Evolutionary conservation across 2,797 vertebrate genomes (phyloP).

Genomic region (Mus caroli): DNA sequence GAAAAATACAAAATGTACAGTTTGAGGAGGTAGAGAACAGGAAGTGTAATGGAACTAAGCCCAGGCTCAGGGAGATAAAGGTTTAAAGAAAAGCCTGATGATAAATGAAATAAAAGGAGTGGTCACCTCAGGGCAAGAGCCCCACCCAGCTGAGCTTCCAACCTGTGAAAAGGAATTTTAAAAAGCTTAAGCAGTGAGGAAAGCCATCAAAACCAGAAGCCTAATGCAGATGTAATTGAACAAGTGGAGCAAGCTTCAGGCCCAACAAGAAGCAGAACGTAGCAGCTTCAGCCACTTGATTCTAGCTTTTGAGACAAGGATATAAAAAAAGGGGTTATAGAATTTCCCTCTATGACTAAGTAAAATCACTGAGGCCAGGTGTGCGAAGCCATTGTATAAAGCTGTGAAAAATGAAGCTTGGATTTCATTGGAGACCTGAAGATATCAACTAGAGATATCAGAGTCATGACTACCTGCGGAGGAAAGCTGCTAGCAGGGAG

Average conservation of each 20-base stretch:
- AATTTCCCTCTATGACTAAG: background rate
- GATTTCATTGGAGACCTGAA: background rate
- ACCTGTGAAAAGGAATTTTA: background rate
- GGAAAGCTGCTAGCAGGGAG: background rate
- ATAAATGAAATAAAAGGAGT: background rate
- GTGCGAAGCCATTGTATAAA: background rate
- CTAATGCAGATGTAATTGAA: background rate
- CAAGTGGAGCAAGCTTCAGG: background rate
- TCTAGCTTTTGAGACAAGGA: background rate
- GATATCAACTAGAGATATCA: background rate
- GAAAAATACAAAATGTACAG: background rate
- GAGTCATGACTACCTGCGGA: background rate
- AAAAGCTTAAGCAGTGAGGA: background rate
- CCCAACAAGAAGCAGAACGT: background rate
- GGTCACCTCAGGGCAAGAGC: background rate
- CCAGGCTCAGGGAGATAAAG: background rate
- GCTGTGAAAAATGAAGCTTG: background rate
- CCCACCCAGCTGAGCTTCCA: background rate
- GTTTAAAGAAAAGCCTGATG: background rate
- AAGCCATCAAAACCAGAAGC: background rate
- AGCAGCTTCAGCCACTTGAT: background rate
- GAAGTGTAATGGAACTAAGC: background rate
- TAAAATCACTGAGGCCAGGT: background rate
- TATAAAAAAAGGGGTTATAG: background rate
- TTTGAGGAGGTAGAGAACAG: background rate